Evolutionary conservation across 2,888 invertebrate species (phyloP), one percentile per base, ranked within the genome.

Genomic region (Leucophenga maculata): DNA sequence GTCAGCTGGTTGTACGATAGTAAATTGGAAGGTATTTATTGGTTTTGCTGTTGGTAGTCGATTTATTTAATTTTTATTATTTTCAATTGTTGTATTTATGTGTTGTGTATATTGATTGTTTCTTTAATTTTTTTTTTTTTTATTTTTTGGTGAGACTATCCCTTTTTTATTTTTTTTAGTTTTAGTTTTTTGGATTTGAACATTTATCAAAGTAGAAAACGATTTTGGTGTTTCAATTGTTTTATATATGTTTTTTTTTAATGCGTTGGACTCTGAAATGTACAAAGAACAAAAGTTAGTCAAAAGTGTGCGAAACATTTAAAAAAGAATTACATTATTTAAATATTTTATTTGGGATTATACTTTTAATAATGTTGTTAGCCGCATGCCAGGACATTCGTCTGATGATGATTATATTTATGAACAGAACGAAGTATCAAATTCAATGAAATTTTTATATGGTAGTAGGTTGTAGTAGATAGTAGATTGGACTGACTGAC

Each of bases 151-250:
- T 22, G 11, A 11, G 55, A 6, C 52, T 52, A 18, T 22, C 22
- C 13, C 31, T 62, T 26, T 14, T 48, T 69, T 65, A 55, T 65
- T 31, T 64, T 66, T 32, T 46, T 46, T 71, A 62, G 67, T 54
- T 71, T 73, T 72, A 73, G 73, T 73, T 72, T 76, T 71, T 73
- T 77, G 77, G 77, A 78, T 80, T 83, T 82, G 80, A 78, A 79
- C 82, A 73, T 83, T 87, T 86, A 83, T 86, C 82, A 87, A 86
- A 85, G 83, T 86, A 85, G 85, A 84, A 85, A 85, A 85, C 84
- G 78, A 84, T 74, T 26, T 77, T 78, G 77, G 71, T 83, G 70
- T 72, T 77, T 69, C 48, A 67, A 57, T 71, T 76, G 54, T 69
- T 71, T 46, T 46, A 39, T 64, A 32, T 66, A 44, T 68, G 65